A percentile compares a stretch with the other conserved stretches of the same genome.
Evolutionary conservation across 2,888 invertebrate genomes (phyloP).

Genomic region (Monoplex corrugatus): DNA sequence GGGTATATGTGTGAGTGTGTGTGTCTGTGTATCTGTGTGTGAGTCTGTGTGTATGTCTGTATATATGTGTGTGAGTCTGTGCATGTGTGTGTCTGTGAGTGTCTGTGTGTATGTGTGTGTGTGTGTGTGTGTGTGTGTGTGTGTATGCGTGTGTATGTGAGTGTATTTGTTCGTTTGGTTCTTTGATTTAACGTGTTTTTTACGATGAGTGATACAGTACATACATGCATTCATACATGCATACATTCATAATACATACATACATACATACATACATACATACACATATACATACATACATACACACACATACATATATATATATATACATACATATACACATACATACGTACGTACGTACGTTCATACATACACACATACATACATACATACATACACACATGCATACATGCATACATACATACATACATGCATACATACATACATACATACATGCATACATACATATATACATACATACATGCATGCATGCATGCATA

Average conservation of each 20-base stretch:
- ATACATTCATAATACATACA: neutral
- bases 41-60: no score
- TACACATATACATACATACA: neutral
- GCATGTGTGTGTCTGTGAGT: no score
- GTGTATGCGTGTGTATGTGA: neutral
- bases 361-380: neutral
- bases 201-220: no score
- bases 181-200: no score
- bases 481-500: neutral
- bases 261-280: neutral
- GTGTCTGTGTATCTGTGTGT: no score
- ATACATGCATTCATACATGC: no score
- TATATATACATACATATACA: neutral
- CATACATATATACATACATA: conserved; percentile 19
- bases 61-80: no score
- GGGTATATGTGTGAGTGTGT: no score
- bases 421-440: conserved; percentile 20
- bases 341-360: neutral
- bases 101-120: no score
- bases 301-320: neutral
- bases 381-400: neutral
- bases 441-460: conserved; percentile 27
- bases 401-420: neutral
- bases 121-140: no score
- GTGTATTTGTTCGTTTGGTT: no score